These are phyloP conservation scores for Cathartes aura DNA, from an alignment of 2,113 vertebrate species.

Conservation along the genomic window DNA sequence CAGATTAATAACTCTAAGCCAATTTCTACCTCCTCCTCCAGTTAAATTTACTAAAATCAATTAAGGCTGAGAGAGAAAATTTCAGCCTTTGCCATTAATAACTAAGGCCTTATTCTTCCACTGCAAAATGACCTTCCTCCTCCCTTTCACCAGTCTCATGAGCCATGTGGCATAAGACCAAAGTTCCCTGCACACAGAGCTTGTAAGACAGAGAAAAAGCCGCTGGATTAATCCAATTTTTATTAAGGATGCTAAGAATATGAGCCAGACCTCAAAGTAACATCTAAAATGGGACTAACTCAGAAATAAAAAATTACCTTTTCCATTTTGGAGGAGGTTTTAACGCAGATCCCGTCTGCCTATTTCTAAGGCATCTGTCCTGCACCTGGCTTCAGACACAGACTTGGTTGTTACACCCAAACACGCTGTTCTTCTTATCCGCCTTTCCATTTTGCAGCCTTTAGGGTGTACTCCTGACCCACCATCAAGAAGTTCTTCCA, in stretches of 20 bases:
- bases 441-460: background rate
- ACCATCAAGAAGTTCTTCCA: background rate
- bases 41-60: conserved; percentile 41
- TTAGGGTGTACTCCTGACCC: background rate
- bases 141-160: background rate
- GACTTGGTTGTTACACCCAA: background rate
- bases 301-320: background rate
- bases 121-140: conserved; percentile 6
- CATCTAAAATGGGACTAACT: background rate
- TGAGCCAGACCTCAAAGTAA: background rate
- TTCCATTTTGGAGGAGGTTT: background rate
- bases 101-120: background rate
- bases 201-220: background rate
- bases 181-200: background rate
- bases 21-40: background rate
- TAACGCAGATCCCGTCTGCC: accelerated
- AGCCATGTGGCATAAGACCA: background rate
- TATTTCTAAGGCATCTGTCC: background rate
- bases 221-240: background rate
- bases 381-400: background rate
- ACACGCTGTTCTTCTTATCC: background rate
- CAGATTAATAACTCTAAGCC: conserved; percentile 13
- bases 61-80: conserved; percentile 4
- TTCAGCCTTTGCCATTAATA: conserved; percentile 35
- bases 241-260: background rate